A percentile compares a stretch with the other conserved stretches of the same genome.
Conservation (phyloP, 2,888 invertebrate species). For the Lepidochrysops patricia region DNA sequence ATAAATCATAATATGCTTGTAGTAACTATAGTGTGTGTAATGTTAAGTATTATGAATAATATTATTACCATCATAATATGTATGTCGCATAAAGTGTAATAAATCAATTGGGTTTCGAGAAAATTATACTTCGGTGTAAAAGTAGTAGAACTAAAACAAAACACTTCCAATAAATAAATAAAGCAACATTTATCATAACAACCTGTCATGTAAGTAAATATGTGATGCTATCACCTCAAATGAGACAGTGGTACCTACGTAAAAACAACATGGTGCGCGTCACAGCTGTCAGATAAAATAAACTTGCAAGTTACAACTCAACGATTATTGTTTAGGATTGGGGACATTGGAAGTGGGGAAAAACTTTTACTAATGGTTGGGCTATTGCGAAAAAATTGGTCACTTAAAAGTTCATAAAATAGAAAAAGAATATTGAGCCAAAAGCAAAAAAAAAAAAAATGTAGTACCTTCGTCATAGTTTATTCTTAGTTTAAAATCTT, state of each 20-base stretch:
- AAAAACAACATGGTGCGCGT: constrained; percentile 7
- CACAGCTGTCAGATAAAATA: constrained; percentile 11
- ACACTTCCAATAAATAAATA: background rate
- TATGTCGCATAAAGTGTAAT: background rate
- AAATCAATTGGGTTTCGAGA: no score
- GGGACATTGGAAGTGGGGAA: background rate
- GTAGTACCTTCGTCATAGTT: no score
- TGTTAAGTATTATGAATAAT: background rate
- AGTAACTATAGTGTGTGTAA: background rate
- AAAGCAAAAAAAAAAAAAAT: background rate
- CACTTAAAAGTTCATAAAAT: no score
- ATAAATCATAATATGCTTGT: background rate
- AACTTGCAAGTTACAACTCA: constrained; percentile 9
- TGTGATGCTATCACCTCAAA: constrained; percentile 6
- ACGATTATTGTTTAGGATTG: constrained; percentile 5
- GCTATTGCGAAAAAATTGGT: no score
- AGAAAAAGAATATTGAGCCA: no score
- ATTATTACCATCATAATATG: background rate
- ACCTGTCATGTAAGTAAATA: constrained; percentile 9
- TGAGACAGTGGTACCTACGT: constrained; percentile 9
- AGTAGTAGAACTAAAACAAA: background rate
- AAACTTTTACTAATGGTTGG: background rate
- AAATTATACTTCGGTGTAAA: background rate
- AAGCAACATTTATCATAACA: constrained; percentile 6
- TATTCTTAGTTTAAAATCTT: no score